Base-by-base conservation (phyloP, 2,888 invertebrate species). In the Drosophila affinis region DNA sequence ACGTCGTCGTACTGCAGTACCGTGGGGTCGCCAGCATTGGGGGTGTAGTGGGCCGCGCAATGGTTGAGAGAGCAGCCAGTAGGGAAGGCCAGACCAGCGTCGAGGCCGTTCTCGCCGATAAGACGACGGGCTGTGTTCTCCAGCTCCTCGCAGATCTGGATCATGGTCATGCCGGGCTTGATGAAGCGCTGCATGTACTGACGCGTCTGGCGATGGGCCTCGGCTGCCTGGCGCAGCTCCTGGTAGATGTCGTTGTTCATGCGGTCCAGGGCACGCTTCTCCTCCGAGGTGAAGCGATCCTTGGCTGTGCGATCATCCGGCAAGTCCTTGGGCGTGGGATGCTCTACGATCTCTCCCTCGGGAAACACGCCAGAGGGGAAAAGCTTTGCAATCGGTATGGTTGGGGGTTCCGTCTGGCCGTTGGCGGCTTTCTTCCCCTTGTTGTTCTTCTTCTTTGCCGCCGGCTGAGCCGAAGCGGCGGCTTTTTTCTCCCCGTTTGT, bases 21-120 rank as follows among this genome's bases (percentile, higher is more conserved):
- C 0, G 99, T 99, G 10, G 95, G 94, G 92, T 99, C 99, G 12
- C 98, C 99, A 60, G 98, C 98, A 92, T 99, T 99, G 5, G 99
- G 99, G 14, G 99, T 99, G 90, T 99, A 99, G 93, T 99, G 99
- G 57, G 99, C 99, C 62, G 99, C 99, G 91, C 99, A 99, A 92
- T 99, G 97, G 93, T 99, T 99, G 56, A 99, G 94, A n/a, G 98
- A 99, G 91, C 99, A 99, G 0, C 99, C 99, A 0, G 99, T 99
- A 0, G 99, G 99, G 92, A 99, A 99, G 9, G 97, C 97, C 69
- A 98, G 92, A 0, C 97, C 99, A 2, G 99, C 98, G 83, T 98
- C 96, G 9, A 99, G 93, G 1, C 98, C 99, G 89, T 98, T 97
- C 92, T 99, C 99, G 24, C 96, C 96, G 81, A 99, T 99, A 72